A percentile compares a stretch with the other conserved stretches of the same genome.
phyloP scores from a whole-genome alignment of 2,113 vertebrate species.

The Osmerus eperlanus region DNA sequence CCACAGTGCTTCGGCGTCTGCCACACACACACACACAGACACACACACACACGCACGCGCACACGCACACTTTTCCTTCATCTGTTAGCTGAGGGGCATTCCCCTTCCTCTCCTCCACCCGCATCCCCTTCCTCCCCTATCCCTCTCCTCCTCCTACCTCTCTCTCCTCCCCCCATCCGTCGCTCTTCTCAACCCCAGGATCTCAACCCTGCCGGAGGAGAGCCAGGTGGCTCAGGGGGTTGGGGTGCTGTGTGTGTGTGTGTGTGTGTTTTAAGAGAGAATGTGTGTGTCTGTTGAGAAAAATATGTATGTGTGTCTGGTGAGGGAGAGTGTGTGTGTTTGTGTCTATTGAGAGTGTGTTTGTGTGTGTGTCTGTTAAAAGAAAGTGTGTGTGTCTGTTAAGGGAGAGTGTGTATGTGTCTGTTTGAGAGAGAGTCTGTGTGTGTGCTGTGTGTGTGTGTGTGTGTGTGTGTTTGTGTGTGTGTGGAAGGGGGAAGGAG shows the following conservation, averaged over 20 bases:
- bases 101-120: slow-evolving; percentile 25
- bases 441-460: too few relatives aligned
- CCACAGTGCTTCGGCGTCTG: too few relatives aligned
- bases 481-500: too few relatives aligned
- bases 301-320: too few relatives aligned
- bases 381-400: too few relatives aligned
- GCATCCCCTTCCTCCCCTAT: slow-evolving; percentile 17
- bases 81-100: slow-evolving; percentile 57
- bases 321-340: neutral
- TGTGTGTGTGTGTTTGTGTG: too few relatives aligned
- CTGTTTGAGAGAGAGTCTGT: neutral
- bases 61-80: slow-evolving; percentile 48
- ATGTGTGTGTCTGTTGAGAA: neutral
- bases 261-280: neutral
- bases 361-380: too few relatives aligned
- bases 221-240: slow-evolving; percentile 38
- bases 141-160: slow-evolving; percentile 10
- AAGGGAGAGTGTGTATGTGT: neutral
- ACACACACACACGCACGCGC: slow-evolving; percentile 13
- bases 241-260: slow-evolving; percentile 19
- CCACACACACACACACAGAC: slow-evolving; percentile 43
- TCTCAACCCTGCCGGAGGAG: too few relatives aligned
- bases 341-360: neutral
- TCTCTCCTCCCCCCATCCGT: neutral
- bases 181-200: neutral